A percentile compares a stretch with the other conserved stretches of the same genome.
These are phyloP conservation scores for Strigamia maritima DNA, from an alignment of 2,888 invertebrate genomes.

Conservation along the genomic window DNA sequence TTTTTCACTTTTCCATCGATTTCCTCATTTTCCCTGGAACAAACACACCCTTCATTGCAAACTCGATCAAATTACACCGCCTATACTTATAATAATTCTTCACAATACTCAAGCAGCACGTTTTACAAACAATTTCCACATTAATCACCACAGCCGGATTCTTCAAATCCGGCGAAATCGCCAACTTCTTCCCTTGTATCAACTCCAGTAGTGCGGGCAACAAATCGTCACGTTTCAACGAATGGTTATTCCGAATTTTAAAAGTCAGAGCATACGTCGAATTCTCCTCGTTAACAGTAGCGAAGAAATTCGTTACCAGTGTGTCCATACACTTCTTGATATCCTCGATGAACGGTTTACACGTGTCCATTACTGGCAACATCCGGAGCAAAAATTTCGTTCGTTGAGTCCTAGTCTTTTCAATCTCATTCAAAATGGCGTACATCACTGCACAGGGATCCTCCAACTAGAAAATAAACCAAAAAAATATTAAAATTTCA, in stretches of 20 bases:
- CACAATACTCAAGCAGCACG: slow-evolving; percentile 75
- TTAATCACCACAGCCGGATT: slow-evolving; percentile 70
- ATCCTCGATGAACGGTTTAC: slow-evolving; percentile 74
- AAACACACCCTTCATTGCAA: slow-evolving; percentile 39
- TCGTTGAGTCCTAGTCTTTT: slow-evolving; percentile 65
- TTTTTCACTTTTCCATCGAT: too few relatives aligned
- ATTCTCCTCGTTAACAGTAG: not conserved
- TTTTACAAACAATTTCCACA: slow-evolving; percentile 76
- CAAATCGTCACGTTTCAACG: slow-evolving; percentile 66
- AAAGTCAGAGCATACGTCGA: slow-evolving; percentile 69
- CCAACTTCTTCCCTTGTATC: slow-evolving; percentile 65
- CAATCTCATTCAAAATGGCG: slow-evolving; percentile 69
- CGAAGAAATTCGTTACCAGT: not conserved
- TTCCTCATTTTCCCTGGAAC: too few relatives aligned
- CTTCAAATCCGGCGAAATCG: slow-evolving; percentile 74
- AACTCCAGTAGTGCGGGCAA: slow-evolving; percentile 71
- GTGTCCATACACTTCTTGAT: slow-evolving; percentile 65
- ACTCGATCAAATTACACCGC: slow-evolving; percentile 79
- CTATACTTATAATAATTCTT: slow-evolving; percentile 73
- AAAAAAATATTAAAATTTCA: too few relatives aligned
- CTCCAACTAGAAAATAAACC: slow-evolving; percentile 54
- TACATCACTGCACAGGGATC: slow-evolving; percentile 71
- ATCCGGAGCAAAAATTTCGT: slow-evolving; percentile 73
- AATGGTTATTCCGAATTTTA: slow-evolving; percentile 74
- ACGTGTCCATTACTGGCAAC: slow-evolving; percentile 75